Conservation (phyloP, 2,797 vertebrate species). For the Chiroxiphia lanceolata region DNA sequence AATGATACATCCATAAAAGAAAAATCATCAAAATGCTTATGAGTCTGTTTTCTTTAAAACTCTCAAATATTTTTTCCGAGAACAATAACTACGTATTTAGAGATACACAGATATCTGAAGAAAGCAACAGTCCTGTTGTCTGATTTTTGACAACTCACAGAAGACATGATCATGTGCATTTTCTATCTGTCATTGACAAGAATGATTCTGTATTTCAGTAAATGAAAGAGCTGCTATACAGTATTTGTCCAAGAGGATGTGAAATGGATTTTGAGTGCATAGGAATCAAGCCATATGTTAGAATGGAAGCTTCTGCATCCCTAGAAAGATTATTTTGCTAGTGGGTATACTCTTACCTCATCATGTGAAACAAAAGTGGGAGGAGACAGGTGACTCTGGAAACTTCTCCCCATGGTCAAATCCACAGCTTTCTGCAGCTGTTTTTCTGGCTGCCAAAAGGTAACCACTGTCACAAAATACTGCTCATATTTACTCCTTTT, state of each 20-base stretch:
- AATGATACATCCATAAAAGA: background rate
- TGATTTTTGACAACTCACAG: background rate
- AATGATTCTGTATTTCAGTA: background rate
- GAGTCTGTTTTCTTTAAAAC: background rate
- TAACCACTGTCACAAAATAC: background rate
- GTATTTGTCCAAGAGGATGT: background rate
- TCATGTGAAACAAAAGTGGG: background rate
- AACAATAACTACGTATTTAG: background rate
- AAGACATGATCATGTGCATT: background rate
- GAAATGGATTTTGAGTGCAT: background rate
- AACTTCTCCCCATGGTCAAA: background rate
- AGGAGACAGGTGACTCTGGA: background rate
- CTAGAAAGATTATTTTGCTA: background rate
- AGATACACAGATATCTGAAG: background rate
- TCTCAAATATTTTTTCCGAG: background rate
- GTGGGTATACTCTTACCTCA: background rate
- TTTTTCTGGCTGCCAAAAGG: background rate
- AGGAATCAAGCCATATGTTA: background rate
- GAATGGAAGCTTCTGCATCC: background rate
- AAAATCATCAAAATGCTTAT: background rate
- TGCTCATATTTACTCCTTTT: background rate
- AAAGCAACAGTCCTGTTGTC: background rate
- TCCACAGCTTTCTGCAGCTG: background rate
- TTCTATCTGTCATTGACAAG: background rate
- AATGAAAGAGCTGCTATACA: background rate